Base-by-base conservation (phyloP, 2,888 invertebrate genomes). In the Limulus polyphemus region DNA sequence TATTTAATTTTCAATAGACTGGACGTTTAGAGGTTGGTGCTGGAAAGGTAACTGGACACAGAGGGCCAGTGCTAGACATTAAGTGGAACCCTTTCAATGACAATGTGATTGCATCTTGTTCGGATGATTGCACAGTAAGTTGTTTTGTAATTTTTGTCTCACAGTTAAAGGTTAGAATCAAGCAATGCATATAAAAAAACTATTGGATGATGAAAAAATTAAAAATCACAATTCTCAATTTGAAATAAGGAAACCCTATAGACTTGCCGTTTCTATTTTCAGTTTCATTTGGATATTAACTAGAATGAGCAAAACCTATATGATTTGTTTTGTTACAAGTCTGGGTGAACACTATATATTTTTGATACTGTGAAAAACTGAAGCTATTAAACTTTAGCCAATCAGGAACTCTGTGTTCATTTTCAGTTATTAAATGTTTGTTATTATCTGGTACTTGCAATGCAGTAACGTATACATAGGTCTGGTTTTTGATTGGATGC, bases 81-180 rank as follows among this genome's bases (percentile, higher is more conserved):
- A 88, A 95, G 57, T 98, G 95, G 94, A 95, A 93, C 77, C 97
- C 97, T 0, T 97, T 97, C 79, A 93, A 97, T 76, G 97, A 98
- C 79, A 92, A 95, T 77, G 89, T 97, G 67, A 95, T 98, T 73
- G 98, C 98, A 57, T 93, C 94, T 60, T 92, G 92, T 60, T 95
- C 95, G 0, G 97, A 97, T 76, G 98, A 98, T 79, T 91, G 92
- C 75, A 91, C 94, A 11, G 94, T 77, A 65, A 71, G 73, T 70
- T 46, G 2, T 55, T 55, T 55, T 13, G 9, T 17, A 16, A 2
- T 17, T n/a, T 10, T 16, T 55, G 13, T 55, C 4, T 5, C 16
- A 16, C 17, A 55, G 17, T 55, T 55, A 16, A 13, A 3, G 10
- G 7, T 3, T n/a, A 14, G 10, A 50, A n/a, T 50, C 2, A 50